Conservation (phyloP, 2,113 vertebrate species). For the Centrocercus urophasianus region DNA sequence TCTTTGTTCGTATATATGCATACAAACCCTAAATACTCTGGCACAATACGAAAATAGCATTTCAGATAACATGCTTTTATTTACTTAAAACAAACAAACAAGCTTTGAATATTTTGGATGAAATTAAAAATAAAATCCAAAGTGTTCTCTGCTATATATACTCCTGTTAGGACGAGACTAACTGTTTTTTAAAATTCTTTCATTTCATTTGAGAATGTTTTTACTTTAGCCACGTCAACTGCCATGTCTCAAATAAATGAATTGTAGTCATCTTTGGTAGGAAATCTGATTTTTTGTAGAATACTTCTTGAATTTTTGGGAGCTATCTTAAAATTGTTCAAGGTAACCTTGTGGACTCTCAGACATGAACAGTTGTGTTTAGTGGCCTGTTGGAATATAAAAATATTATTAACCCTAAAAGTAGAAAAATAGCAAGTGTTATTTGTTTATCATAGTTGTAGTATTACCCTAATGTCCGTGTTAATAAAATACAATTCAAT, state of each 20-base stretch:
- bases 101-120: neutral
- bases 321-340: neutral
- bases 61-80: neutral
- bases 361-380: neutral
- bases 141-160: neutral
- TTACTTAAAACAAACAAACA: neutral
- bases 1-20: neutral
- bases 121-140: neutral
- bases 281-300: conserved; percentile 14
- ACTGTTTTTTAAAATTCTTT: neutral
- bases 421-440: neutral
- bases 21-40: neutral
- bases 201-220: neutral
- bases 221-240: neutral
- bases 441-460: conserved; percentile 5
- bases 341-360: neutral
- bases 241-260: neutral
- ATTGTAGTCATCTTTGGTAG: neutral
- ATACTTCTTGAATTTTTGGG: neutral
- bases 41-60: neutral
- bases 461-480: neutral
- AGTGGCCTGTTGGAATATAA: neutral
- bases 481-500: conserved; percentile 2
- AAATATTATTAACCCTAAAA: neutral
- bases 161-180: neutral